phyloP scores from a whole-genome alignment of 1,140 invertebrate species.

The Pemphigus obesinymphae region DNA sequence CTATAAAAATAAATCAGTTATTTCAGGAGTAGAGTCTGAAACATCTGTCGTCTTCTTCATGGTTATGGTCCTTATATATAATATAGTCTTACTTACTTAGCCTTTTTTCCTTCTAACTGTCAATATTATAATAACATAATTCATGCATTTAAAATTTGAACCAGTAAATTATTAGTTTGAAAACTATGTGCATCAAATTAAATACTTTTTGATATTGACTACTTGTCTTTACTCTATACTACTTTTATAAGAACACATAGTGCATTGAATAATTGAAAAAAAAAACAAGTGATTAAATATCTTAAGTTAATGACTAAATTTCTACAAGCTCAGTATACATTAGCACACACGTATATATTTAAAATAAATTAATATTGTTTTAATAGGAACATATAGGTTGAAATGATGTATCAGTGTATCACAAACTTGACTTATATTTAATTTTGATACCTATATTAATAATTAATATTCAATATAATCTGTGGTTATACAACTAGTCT shows the following conservation, averaged over 20 bases:
- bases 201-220: neutral
- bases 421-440: neutral
- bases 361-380: neutral
- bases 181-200: too few relatives aligned
- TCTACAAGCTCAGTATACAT: neutral
- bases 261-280: neutral
- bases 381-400: neutral
- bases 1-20: too few relatives aligned
- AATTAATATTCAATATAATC: too few relatives aligned
- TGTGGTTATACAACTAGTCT: neutral
- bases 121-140: too few relatives aligned
- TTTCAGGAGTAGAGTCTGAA: too few relatives aligned
- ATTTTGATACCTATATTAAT: too few relatives aligned
- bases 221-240: neutral
- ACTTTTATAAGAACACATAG: neutral
- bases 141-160: too few relatives aligned
- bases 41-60: too few relatives aligned
- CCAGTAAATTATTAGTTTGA: too few relatives aligned
- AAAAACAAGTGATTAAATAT: neutral
- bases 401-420: neutral
- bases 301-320: conserved; percentile 3
- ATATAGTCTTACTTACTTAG: too few relatives aligned
- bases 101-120: too few relatives aligned
- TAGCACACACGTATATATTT: neutral
- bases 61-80: too few relatives aligned